Conservation (phyloP, 2,113 vertebrate species). For the Desmodus rotundus region DNA sequence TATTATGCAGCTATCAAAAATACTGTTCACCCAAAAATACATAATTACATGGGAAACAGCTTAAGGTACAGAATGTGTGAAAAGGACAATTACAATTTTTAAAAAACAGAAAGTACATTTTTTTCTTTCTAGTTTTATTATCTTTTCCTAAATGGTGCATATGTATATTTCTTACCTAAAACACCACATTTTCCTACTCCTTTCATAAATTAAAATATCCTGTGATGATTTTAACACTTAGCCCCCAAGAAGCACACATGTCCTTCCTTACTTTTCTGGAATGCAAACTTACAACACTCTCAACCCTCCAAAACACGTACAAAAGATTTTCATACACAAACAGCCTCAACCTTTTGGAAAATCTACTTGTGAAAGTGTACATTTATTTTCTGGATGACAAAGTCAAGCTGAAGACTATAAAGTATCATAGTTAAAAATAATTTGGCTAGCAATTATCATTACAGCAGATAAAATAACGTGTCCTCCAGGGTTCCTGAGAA, state of each 20-base stretch:
- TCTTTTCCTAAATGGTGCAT: neutral
- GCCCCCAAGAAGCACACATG: neutral
- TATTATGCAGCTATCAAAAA: neutral
- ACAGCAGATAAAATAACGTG: neutral
- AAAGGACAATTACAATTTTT: neutral
- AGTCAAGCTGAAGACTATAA: neutral
- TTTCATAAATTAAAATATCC: constrained; percentile 2
- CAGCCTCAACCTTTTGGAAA: neutral
- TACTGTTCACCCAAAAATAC: neutral
- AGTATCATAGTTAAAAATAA: neutral
- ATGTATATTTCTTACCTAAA: neutral
- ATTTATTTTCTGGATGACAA: neutral
- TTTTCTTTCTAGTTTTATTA: neutral
- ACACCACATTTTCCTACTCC: neutral
- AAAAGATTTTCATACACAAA: neutral
- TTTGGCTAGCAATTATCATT: neutral
- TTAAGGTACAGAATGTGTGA: neutral
- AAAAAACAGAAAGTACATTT: neutral
- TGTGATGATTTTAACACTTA: neutral
- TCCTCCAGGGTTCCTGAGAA: neutral
- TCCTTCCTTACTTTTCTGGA: constrained; percentile 6
- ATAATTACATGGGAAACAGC: neutral
- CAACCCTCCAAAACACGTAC: neutral
- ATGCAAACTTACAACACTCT: neutral
- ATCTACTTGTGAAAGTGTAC: neutral